Evolutionary conservation across 2,797 vertebrate genomes (phyloP), one percentile per base, ranked within the genome.

Genomic region (Sebastes kiyomatsui): DNA sequence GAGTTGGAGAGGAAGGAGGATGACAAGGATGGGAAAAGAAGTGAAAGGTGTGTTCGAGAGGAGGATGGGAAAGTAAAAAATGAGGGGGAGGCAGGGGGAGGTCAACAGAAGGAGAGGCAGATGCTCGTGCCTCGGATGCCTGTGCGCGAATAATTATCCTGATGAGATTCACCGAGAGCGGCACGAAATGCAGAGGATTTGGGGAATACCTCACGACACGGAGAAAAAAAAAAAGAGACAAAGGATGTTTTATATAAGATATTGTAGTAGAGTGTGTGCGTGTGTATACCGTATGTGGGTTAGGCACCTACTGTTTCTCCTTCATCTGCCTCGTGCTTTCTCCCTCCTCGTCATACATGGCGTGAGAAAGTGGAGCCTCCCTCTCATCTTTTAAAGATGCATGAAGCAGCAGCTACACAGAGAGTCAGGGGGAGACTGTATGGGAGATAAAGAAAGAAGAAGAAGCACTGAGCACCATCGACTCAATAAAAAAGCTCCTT

Each of bases 21-120:
- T 58, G 72, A 71, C 18, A 22, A 72, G 64, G 67, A 67, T 20
- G 3, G 61, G 20, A 46, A 61, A 72, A 61, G 30, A 62, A 46
- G 64, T 3, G 35, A 66, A 74, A 74, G 73, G 67, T 75, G 67
- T 23, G 22, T 23, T 76, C 1, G 2, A 46, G 23, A 66, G 46
- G 58, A 72, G 66, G 13, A 61, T 20, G 59, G 25, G 70, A 77
- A 77, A 71, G 67, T 61, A 6, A 35, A 70, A 80, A 61, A 49
- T 56, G 85, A 80, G 74, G 86, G 65, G 87, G 83, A 79, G 71
- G 86, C 58, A 89, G 86, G 78, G 86, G 91, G 86, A 94, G 93
- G 93, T 94, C 91, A 94, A 89, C 93, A 95, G 95, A 95, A 94
- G 93, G 93, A 95, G 90, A 95, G 90, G 88, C 94, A 95, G 92